Conservation (phyloP, 2,113 vertebrate species). For the Mormoops blainvillei region DNA sequence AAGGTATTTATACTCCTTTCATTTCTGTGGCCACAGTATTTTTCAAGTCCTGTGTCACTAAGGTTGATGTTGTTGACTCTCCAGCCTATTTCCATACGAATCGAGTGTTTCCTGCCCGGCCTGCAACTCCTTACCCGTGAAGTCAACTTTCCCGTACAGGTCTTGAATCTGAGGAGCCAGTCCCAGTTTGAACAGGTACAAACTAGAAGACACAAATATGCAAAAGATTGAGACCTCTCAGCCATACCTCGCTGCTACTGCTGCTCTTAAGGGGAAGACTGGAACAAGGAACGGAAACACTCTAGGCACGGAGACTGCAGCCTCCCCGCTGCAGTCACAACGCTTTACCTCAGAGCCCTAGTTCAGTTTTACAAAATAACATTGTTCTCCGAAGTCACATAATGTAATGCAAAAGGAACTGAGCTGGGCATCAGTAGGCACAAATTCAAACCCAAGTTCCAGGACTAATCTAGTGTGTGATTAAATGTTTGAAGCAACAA, state of each 20-base stretch:
- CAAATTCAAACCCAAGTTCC: background rate
- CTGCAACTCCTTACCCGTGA: constrained; percentile 88
- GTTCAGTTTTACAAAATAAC: background rate
- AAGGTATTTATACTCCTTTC: background rate
- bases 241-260: background rate
- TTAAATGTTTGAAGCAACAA: background rate
- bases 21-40: background rate
- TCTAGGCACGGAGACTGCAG: background rate
- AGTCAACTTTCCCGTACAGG: constrained; percentile 97
- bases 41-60: background rate
- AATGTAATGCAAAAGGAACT: background rate
- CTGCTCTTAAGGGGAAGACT: background rate
- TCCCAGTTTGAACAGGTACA: constrained; percentile 98
- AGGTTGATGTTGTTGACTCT: background rate
- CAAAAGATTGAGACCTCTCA: constrained; percentile 20
- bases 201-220: constrained; percentile 79
- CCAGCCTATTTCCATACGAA: background rate
- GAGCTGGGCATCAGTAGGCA: background rate
- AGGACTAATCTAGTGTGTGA: background rate
- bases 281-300: background rate
- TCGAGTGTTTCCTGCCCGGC: background rate
- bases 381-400: background rate
- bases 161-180: constrained; percentile 98
- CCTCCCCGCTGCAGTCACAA: background rate
- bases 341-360: background rate